Evolutionary conservation across 2,888 invertebrate species (phyloP).

Genomic region (Drosophila conformis): DNA sequence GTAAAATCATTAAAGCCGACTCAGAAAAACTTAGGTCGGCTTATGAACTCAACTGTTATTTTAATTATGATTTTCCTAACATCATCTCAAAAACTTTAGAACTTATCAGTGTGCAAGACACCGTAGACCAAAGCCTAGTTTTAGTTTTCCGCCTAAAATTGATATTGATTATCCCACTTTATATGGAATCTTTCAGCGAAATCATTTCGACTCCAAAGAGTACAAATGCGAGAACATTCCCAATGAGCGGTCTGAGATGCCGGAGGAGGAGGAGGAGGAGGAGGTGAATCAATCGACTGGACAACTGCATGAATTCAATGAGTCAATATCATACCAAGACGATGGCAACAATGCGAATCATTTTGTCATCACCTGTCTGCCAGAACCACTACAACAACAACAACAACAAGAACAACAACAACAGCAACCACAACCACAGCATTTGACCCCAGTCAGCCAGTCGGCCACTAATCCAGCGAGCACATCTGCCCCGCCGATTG

Average conservation of each 20-base stretch:
- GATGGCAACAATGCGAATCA: slow-evolving; percentile 16
- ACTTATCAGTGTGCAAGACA: background rate
- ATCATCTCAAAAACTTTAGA: background rate
- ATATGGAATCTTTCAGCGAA: slow-evolving; percentile 19
- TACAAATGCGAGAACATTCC: slow-evolving; percentile 44
- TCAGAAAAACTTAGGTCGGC: background rate
- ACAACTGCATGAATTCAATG: slow-evolving; percentile 8
- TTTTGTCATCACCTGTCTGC: slow-evolving; percentile 23
- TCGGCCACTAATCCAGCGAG: background rate
- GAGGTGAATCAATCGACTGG: slow-evolving; percentile 10
- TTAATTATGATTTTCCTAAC: background rate
- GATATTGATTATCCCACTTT: background rate
- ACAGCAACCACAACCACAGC: background rate
- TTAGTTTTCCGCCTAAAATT: background rate
- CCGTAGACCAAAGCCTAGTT: too few species aligned
- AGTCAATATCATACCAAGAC: slow-evolving; percentile 17
- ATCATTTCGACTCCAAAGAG: slow-evolving; percentile 16
- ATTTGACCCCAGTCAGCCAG: background rate
- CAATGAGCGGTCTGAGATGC: slow-evolving; percentile 31
- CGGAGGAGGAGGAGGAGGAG: slow-evolving; percentile 23
- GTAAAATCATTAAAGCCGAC: too few species aligned
- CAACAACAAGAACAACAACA: background rate
- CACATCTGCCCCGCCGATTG: background rate
- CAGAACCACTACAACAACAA: background rate
- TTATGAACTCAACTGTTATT: background rate